Percentiles rank a stretch among this genome's conserved stretches.
Evolutionary conservation across 1,140 invertebrate species (phyloP).

Genomic region (Carposina sasakii): DNA sequence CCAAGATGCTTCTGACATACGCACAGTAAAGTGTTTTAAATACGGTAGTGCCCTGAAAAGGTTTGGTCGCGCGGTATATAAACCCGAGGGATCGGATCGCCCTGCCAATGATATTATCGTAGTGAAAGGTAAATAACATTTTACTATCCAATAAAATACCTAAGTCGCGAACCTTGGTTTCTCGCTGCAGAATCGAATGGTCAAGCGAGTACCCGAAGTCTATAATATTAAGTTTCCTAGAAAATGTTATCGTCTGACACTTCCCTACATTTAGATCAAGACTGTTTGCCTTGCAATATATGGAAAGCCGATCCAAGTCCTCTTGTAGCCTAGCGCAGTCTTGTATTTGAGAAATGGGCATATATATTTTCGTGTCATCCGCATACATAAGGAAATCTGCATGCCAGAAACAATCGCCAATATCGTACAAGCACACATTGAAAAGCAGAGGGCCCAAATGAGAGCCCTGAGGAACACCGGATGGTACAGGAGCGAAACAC

Average conservation of each 20-base stretch:
- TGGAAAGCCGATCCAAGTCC: too few species aligned
- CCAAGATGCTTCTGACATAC: background rate
- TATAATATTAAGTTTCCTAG: too few species aligned
- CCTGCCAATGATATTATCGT: background rate
- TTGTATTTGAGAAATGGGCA: background rate
- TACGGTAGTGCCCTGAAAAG: background rate
- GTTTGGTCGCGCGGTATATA: background rate
- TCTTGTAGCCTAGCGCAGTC: background rate
- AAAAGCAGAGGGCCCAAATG: slow-evolving; percentile 1
- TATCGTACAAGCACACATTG: background rate
- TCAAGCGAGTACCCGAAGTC: too few species aligned
- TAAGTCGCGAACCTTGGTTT: slow-evolving; percentile 4
- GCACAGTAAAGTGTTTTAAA: background rate
- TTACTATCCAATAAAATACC: background rate
- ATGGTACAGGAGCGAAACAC: background rate
- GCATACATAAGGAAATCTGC: background rate
- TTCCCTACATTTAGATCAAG: too few species aligned
- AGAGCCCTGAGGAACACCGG: slow-evolving; percentile 2
- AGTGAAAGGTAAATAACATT: background rate
- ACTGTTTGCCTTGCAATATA: too few species aligned
- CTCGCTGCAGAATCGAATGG: too few species aligned
- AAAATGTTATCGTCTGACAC: too few species aligned
- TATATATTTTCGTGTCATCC: slow-evolving; percentile 2
- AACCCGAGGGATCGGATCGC: background rate
- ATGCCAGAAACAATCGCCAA: background rate